Conservation (phyloP, 2,797 vertebrate species). For the Characodon lateralis region DNA sequence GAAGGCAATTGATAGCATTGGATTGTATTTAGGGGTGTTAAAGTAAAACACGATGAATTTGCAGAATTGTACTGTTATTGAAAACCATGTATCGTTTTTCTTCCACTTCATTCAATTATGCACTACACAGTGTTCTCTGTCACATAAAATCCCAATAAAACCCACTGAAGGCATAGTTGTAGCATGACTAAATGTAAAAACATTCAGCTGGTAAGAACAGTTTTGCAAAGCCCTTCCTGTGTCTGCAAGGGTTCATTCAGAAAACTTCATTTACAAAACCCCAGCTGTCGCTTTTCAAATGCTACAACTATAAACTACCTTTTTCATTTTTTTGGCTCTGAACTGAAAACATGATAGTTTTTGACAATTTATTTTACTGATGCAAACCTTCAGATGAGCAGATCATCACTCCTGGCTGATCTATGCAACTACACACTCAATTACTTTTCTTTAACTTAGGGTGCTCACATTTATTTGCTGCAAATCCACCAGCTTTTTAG, state of each 20-base stretch:
- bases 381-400: conserved; percentile 1
- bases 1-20: not conserved
- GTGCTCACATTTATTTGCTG: conserved; percentile 10
- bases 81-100: not conserved
- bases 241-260: conserved; percentile 10
- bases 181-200: not conserved
- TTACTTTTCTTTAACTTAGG: conserved; percentile 8
- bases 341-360: not conserved
- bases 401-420: conserved; percentile 6
- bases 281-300: conserved; percentile 9
- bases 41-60: not conserved
- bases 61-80: not conserved
- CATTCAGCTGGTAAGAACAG: not conserved
- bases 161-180: not conserved
- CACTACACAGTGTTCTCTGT: not conserved
- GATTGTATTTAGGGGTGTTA: not conserved
- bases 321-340: conserved; percentile 12
- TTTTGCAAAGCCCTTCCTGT: conserved; percentile 1
- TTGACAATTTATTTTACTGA: not conserved
- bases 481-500: conserved; percentile 12
- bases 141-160: not conserved
- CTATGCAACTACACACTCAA: conserved; percentile 39
- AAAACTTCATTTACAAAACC: not conserved
- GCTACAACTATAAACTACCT: conserved; percentile 1
- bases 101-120: not conserved